Conservation (phyloP, 1,140 invertebrate species). For the Frieseomelitta varia region DNA sequence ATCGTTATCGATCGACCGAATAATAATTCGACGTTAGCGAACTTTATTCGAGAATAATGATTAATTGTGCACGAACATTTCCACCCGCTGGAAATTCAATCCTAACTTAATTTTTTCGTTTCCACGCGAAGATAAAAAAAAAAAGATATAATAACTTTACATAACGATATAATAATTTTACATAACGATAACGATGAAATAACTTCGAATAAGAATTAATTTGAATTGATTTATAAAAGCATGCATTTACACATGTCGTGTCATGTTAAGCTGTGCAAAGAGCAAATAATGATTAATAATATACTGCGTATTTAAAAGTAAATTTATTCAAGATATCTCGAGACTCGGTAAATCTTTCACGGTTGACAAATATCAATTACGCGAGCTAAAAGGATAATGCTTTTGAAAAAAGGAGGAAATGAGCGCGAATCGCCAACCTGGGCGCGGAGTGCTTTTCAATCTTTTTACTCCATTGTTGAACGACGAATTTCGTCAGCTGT, state of each 20-base stretch:
- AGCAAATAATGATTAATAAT: too few species aligned
- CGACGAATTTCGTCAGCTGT: constrained; percentile 59
- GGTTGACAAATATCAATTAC: not conserved
- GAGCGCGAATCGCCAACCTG: not conserved
- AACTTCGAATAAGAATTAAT: too few species aligned
- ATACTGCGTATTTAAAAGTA: not conserved
- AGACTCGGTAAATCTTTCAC: not conserved
- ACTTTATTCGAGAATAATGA: not conserved
- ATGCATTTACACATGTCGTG: too few species aligned
- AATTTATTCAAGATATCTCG: not conserved
- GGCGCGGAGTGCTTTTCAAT: constrained; percentile 24
- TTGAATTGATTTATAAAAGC: too few species aligned
- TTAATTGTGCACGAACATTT: not conserved
- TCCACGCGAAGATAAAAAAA: not conserved
- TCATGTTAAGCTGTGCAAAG: too few species aligned
- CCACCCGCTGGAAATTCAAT: not conserved
- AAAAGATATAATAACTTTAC: too few species aligned
- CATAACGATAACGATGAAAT: too few species aligned
- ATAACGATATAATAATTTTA: too few species aligned
- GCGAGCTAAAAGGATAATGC: not conserved
- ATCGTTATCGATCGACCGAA: not conserved
- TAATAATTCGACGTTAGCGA: not conserved
- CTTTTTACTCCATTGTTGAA: constrained; percentile 50
- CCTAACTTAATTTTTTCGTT: not conserved
- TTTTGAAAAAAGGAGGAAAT: not conserved